Evolutionary conservation across 2,113 vertebrate genomes (phyloP), one percentile per base, ranked within the genome.

Genomic region (Rhineura floridana): DNA sequence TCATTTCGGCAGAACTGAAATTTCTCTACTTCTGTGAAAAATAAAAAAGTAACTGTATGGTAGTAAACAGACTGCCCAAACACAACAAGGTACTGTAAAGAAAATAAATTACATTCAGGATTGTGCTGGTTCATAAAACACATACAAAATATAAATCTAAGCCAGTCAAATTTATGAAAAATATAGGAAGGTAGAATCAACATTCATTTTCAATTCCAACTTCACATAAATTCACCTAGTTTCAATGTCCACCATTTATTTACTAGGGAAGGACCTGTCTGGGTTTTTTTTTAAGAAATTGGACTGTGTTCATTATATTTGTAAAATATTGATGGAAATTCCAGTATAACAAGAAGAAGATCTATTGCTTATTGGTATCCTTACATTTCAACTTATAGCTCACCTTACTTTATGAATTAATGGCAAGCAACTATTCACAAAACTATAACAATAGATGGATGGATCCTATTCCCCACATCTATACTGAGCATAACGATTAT

Each of bases 81-180:
- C 72, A 77, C 63, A 39, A 92, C 75, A 91, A 93, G 91, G 55
- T 33, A 19, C 69, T 48, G 91, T 93, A 93, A 84, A 95, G 91
- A 94, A 96, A 94, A 89, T 39, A 52, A 96, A 91, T 95, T 92
- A 90, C 88, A 91, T 91, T 52, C 72, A 48, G 67, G 82, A 89
- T 89, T 88, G 70, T 48, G 69, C 83, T 93, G 90, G 90, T 83
- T 93, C 84, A 44, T 84, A 39, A 91, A 87, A 90, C 36, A 87
- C 72, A 91, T 48, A 76, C 91, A 84, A 25, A 82, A 73, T 79
- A 30, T n/a, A 88, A 88, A 91, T 77, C 89, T 44, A 85, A 44
- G 83, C 88, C 83, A 83, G 80, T 77, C 89, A 94, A 93, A 93
- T 93, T 79, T 91, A 88, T 70, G 86, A 52, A 93, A 95, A 87